phyloP scores from a whole-genome alignment of 2,113 vertebrate genomes.

The Charina bottae region DNA sequence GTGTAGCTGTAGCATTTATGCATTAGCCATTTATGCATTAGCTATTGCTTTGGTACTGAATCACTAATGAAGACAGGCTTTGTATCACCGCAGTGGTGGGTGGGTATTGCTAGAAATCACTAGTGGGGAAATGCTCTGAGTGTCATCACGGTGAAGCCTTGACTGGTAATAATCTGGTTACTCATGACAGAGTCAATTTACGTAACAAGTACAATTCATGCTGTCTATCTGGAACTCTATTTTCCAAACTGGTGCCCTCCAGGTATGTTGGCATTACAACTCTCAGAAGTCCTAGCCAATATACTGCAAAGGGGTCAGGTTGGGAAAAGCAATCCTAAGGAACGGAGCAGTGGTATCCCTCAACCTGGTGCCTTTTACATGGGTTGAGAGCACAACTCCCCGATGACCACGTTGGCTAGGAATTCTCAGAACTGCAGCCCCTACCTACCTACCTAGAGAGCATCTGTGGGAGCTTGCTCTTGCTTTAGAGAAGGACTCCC shows the following conservation, averaged over 20 bases:
- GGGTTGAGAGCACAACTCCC: background rate
- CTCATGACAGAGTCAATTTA: background rate
- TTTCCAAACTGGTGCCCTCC: background rate
- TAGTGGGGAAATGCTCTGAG: background rate
- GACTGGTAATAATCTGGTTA: background rate
- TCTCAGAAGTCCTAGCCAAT: background rate
- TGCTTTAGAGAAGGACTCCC: background rate
- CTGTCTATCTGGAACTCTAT: background rate
- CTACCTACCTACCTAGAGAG: background rate
- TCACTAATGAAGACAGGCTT: background rate
- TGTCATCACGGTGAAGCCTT: background rate
- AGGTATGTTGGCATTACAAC: background rate
- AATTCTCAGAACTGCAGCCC: background rate
- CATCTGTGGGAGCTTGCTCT: background rate
- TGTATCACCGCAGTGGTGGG: background rate
- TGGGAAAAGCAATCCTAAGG: background rate
- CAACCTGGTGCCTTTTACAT: background rate
- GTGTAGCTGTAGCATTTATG: background rate
- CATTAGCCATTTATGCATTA: background rate
- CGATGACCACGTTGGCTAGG: background rate
- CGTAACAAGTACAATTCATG: background rate
- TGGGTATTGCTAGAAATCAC: background rate
- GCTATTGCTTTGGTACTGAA: background rate
- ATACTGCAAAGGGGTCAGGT: background rate
- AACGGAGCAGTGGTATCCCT: background rate